phyloP scores from a whole-genome alignment of 2,113 vertebrate species.

The Eulemur macaco region DNA sequence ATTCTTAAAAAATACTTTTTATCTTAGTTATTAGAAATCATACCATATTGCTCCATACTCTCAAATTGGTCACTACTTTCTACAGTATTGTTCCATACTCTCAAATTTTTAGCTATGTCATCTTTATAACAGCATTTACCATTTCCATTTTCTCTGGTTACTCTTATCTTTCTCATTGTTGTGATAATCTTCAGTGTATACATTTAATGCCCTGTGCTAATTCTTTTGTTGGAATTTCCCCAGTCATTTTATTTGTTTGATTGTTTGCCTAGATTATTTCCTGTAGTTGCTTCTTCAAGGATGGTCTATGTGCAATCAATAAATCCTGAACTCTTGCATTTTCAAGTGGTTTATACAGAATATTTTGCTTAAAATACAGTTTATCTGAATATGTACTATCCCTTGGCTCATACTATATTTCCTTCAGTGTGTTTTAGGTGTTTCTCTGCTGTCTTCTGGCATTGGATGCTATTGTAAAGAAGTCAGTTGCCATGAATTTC shows the following conservation, averaged over 20 bases:
- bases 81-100: neutral
- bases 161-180: neutral
- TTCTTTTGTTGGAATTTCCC: neutral
- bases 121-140: neutral
- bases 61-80: neutral
- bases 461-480: neutral
- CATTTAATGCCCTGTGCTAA: neutral
- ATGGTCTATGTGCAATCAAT: neutral
- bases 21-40: neutral
- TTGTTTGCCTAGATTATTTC: neutral
- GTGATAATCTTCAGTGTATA: neutral
- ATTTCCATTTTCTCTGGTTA: neutral
- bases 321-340: neutral
- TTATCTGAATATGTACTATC: neutral
- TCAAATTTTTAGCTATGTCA: neutral
- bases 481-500: neutral
- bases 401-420: neutral
- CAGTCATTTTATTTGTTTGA: neutral
- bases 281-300: neutral
- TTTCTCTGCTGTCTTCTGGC: neutral
- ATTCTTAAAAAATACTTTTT: neutral
- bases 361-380: neutral
- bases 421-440: neutral
- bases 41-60: neutral
- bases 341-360: neutral